phyloP scores from a whole-genome alignment of 2,888 invertebrate species.

The Standfussiana lucernea region DNA sequence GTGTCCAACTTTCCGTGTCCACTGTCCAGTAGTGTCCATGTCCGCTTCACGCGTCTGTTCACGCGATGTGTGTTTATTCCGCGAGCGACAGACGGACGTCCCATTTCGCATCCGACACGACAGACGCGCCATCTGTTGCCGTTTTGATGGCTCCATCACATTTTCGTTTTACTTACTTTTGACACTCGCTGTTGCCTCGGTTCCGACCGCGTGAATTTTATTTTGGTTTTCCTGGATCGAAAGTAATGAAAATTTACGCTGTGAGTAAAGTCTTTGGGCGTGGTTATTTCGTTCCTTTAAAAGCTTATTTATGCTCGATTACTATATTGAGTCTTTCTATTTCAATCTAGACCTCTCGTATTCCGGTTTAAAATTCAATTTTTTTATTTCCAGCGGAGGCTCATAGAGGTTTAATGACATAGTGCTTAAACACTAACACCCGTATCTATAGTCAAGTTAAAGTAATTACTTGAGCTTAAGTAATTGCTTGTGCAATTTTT shows the following conservation, averaged over 20 bases:
- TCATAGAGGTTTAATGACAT: too few relatives aligned
- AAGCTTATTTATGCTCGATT: neutral
- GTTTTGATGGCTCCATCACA: conserved; percentile 43
- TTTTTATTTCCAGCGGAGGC: too few relatives aligned
- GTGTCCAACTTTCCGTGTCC: conserved; percentile 21
- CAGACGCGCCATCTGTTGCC: conserved; percentile 44
- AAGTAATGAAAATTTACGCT: conserved; percentile 26
- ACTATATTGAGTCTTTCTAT: neutral
- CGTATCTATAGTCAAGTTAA: too few relatives aligned
- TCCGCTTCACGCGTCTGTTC: conserved; percentile 42
- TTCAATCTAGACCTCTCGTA: neutral
- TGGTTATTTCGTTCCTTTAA: neutral
- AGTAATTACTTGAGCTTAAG: too few relatives aligned
- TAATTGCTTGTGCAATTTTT: too few relatives aligned
- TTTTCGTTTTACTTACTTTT: conserved; percentile 50
- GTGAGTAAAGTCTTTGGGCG: neutral
- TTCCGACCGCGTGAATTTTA: conserved; percentile 18
- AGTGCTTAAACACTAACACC: too few relatives aligned
- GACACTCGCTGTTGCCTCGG: conserved; percentile 8
- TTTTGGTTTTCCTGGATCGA: conserved; percentile 1
- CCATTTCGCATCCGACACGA: conserved; percentile 51
- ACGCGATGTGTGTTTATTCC: conserved; percentile 24
- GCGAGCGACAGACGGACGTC: conserved; percentile 37
- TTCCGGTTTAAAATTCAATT: too few relatives aligned
- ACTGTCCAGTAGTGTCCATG: neutral